Evolutionary conservation across 1,140 invertebrate species (phyloP).

Genomic region (Drosophila funebris): DNA sequence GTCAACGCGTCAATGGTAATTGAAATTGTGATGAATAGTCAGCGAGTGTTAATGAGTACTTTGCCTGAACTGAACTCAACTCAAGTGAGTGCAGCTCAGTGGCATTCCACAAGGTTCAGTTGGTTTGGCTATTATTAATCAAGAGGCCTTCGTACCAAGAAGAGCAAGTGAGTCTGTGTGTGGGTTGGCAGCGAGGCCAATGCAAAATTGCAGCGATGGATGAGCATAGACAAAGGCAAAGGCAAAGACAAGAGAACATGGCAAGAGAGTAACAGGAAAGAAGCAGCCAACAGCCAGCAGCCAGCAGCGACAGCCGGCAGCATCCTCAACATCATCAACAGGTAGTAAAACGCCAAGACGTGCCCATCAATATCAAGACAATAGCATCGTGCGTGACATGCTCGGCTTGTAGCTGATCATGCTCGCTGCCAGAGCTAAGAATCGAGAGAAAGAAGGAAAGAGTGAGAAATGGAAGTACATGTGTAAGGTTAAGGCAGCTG

Average conservation of each 20-base stretch:
- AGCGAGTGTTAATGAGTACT: conserved; percentile 69
- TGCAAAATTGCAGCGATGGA: conserved; percentile 34
- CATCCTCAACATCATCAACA: conserved; percentile 74
- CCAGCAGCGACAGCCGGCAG: conserved; percentile 44
- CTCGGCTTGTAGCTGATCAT: conserved; percentile 30
- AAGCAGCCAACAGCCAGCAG: conserved; percentile 2
- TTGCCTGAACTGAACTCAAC: conserved; percentile 20
- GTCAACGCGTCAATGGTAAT: conserved; percentile 32
- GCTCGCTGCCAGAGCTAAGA: neutral
- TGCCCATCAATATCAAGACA: conserved; percentile 60
- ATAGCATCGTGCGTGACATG: conserved; percentile 67
- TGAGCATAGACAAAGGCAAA: conserved; percentile 5
- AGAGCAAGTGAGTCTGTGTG: neutral
- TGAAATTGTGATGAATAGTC: conserved; percentile 61
- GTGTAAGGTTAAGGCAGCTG: neutral
- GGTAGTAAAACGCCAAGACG: conserved; percentile 78
- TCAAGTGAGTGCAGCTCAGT: neutral
- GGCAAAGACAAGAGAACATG: neutral
- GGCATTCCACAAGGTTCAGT: conserved; percentile 33
- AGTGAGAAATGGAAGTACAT: neutral
- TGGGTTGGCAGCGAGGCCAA: conserved; percentile 10
- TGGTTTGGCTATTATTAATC: conserved; percentile 64
- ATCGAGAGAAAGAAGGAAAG: neutral
- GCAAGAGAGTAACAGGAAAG: neutral
- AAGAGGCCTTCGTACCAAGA: conserved; percentile 14